Percentiles rank a stretch among this genome's conserved stretches.
Evolutionary conservation across 2,888 invertebrate species (phyloP).

Genomic region (Drosophila fulvimacula): DNA sequence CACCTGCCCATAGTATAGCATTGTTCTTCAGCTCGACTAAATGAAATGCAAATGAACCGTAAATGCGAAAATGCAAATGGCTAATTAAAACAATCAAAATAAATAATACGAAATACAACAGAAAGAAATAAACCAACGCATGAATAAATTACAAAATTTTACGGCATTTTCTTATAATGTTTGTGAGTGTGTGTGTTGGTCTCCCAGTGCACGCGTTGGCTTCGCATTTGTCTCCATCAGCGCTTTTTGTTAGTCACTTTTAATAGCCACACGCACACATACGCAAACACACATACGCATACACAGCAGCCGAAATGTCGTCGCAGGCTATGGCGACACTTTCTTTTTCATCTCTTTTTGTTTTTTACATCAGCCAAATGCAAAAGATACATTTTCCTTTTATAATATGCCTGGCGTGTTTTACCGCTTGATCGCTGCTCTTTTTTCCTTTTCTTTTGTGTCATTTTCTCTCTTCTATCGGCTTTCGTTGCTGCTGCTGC

Average conservation of each 20-base stretch:
- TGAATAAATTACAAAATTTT: conserved; percentile 34
- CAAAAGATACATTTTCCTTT: conserved; percentile 68
- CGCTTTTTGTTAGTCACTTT: conserved; percentile 62
- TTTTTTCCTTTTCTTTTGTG: conserved; percentile 50
- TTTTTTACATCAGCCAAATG: conserved; percentile 52
- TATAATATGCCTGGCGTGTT: conserved; percentile 44
- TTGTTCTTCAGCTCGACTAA: conserved; percentile 22
- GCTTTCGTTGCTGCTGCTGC: conserved; percentile 52
- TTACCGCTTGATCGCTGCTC: conserved; percentile 59
- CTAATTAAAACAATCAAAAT: conserved; percentile 67
- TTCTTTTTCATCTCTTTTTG: conserved; percentile 72
- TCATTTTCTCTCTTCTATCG: conserved; percentile 57
- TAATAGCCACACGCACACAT: conserved; percentile 56
- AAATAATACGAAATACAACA: conserved; percentile 50
- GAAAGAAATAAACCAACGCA: conserved; percentile 17
- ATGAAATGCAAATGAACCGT: conserved; percentile 57
- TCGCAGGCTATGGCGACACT: conserved; percentile 63
- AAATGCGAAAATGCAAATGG: conserved; percentile 44
- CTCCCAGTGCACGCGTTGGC: conserved; percentile 21
- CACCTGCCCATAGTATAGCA: conserved; percentile 48
- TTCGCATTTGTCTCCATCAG: conserved; percentile 53
- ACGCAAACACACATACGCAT: conserved; percentile 24
- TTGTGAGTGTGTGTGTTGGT: conserved; percentile 7
- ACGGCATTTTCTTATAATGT: conserved; percentile 28
- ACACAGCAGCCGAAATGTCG: conserved; percentile 42